Base-by-base conservation (phyloP, 1,140 invertebrate genomes). In the Halesus radiatus region DNA sequence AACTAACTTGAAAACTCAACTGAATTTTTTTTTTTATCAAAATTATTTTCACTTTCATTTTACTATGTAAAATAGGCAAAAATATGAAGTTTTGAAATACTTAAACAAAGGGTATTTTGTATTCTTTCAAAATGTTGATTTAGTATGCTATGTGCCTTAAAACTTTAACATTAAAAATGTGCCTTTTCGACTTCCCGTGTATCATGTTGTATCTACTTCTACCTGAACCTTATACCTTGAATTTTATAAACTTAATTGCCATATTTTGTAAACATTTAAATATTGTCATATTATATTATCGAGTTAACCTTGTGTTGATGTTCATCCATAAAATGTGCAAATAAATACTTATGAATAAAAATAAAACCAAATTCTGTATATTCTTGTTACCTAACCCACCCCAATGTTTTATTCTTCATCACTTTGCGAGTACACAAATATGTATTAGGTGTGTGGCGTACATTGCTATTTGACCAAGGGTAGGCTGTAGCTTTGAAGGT, bases 291-390 rank as follows among this genome's bases (percentile, higher is more conserved):
- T 29, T 64, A 22, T 64, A 64, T 23, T 13, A 64, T 29, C 13
- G 15, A 13, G 60, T 64, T 64, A 22, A 64, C 60, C 37, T 50
- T 70, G 66, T 70, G 37, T 70, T 50, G 15, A 70, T 45, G 50
- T 70, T 70, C 18, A 50, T 70, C 37, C 32, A 70, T 70, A 50
- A 70, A 70, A 70, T 70, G 66, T 70, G 52, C 66, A 70, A 70
- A 20, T 68, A 68, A 68, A 68, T 70, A 18, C 18, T 32, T 45
- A 26, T 52, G 20, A 70, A 70, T 22, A 70, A 70, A 22, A 70
- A 50, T 20, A 66, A 29, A 26, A 66, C 26, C 23, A 22, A 22
- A 53, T 3, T 52, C 50, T 53, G 4, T 20, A 53, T 66, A 22
- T 22, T 66, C 16, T 66, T 29, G 32, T 66, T 66, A 13, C 62